A percentile compares a stretch with the other conserved stretches of the same genome.
Evolutionary conservation across 2,888 invertebrate species (phyloP).

Genomic region (Lottia scabra): DNA sequence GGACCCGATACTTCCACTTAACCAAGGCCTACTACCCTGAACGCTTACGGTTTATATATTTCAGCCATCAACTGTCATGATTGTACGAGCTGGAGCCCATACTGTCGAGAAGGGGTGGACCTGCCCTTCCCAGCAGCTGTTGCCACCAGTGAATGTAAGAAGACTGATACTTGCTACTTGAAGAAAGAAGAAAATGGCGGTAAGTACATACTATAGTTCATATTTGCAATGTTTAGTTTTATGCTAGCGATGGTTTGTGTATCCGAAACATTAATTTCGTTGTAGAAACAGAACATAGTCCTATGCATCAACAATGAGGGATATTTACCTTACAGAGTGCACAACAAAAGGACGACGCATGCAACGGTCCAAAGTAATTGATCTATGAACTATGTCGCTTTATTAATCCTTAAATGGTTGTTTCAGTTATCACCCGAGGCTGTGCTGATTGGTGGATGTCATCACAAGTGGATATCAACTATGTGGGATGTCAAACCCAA

Average conservation of each 20-base stretch:
- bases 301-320: no score
- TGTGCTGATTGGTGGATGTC: slow-evolving; percentile 46
- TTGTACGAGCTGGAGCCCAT: slow-evolving; percentile 36
- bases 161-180: slow-evolving; percentile 31
- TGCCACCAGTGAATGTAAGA: slow-evolving; percentile 26
- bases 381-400: no score
- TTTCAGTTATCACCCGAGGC: slow-evolving; percentile 39
- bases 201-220: not conserved
- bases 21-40: no score
- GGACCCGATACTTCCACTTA: no score
- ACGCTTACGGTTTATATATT: not conserved
- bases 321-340: no score
- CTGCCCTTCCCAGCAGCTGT: slow-evolving; percentile 30
- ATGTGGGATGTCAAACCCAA: slow-evolving; percentile 38
- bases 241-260: no score
- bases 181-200: slow-evolving; percentile 29
- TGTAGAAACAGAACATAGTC: no score
- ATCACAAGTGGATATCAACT: slow-evolving; percentile 34
- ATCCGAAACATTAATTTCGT: no score
- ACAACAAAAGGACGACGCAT: no score
- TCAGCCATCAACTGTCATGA: slow-evolving; percentile 30
- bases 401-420: no score
- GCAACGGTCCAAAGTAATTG: no score
- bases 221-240: no score
- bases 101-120: slow-evolving; percentile 30